A percentile compares a stretch with the other conserved stretches of the same genome.
phyloP scores from a whole-genome alignment of 2,113 vertebrate species.

The Macroglossus sobrinus region DNA sequence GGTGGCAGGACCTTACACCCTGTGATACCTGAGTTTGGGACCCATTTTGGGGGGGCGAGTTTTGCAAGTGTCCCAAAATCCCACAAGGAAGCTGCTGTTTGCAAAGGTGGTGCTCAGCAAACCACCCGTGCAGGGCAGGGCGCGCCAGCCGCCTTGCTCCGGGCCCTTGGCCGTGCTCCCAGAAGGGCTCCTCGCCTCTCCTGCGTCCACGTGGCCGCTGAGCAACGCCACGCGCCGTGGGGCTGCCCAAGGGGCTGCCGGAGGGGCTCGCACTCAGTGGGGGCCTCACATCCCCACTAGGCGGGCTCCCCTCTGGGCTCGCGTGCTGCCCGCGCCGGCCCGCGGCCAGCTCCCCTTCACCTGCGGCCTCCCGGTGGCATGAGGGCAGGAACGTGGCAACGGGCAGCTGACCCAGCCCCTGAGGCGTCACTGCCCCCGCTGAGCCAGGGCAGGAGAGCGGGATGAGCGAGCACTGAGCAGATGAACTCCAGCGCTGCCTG shows the following conservation, averaged over 20 bases:
- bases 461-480: neutral
- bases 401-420: neutral
- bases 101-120: neutral
- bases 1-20: neutral
- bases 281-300: neutral
- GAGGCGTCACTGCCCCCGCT: neutral
- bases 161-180: neutral
- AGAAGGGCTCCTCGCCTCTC: neutral
- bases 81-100: neutral
- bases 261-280: too few species aligned
- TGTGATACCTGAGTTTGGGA: neutral
- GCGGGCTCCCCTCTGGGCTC: neutral
- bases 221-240: neutral
- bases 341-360: too few species aligned
- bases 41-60: neutral
- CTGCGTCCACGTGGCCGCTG: too few species aligned
- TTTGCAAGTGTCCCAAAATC: neutral
- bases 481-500: fast-evolving
- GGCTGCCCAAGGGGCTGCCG: fast-evolving
- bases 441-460: neutral
- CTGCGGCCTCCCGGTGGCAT: neutral
- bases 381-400: neutral
- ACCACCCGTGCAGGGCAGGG: neutral
- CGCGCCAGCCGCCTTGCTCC: neutral
- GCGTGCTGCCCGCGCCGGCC: fast-evolving